A percentile compares a stretch with the other conserved stretches of the same genome.
phyloP scores from a whole-genome alignment of 2,797 vertebrate species.

The Momotus momota region DNA sequence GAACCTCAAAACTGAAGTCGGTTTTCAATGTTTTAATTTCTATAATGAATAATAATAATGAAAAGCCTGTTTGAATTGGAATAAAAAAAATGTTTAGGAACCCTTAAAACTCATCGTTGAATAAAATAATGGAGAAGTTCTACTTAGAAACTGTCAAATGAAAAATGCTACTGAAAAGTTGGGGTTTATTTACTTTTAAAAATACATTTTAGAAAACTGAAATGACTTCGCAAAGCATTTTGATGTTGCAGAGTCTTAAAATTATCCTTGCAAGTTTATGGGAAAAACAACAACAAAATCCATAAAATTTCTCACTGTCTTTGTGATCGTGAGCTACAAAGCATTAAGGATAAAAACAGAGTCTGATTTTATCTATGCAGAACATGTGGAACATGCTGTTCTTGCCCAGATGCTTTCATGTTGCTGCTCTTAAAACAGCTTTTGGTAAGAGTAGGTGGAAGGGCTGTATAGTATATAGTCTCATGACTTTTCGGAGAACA shows the following conservation, averaged over 20 bases:
- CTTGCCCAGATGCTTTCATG: neutral
- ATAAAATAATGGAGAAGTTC: neutral
- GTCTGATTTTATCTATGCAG: neutral
- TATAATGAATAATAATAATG: neutral
- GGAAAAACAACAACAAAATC: neutral
- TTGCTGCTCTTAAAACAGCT: neutral
- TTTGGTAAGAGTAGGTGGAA: neutral
- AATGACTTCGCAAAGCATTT: neutral
- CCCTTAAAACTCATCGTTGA: neutral
- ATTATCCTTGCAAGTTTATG: neutral
- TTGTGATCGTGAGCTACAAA: neutral
- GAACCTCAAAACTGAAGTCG: neutral
- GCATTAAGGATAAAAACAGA: neutral
- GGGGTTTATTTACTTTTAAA: neutral
- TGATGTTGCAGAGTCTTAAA: neutral
- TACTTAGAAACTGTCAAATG: neutral
- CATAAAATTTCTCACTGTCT: neutral
- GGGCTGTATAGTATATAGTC: neutral
- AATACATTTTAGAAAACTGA: neutral
- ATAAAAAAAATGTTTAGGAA: neutral
- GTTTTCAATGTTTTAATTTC: neutral
- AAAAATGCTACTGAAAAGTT: neutral
- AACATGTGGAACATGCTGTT: neutral
- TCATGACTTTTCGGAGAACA: neutral
- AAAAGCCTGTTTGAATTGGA: neutral